Conservation (phyloP, 2,888 invertebrate species). For the Heliconius ethilla region DNA sequence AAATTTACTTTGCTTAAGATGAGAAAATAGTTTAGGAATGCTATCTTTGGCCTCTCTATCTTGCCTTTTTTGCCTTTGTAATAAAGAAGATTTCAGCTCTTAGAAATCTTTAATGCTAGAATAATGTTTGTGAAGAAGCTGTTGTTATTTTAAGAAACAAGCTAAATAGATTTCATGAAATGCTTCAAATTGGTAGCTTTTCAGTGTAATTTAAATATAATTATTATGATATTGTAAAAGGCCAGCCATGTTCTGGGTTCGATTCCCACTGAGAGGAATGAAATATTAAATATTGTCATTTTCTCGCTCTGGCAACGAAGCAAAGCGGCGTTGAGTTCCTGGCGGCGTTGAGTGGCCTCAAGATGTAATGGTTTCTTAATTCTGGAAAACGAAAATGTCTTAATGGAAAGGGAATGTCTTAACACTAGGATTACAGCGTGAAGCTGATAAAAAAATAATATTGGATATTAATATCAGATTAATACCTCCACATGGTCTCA, state of each 20-base stretch:
- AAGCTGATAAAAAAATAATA: no score
- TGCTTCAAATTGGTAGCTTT: background rate
- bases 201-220: background rate
- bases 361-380: no score
- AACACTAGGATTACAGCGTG: no score
- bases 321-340: no score
- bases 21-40: constrained; percentile 20
- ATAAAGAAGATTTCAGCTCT: background rate
- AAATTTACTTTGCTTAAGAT: constrained; percentile 23
- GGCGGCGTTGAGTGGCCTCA: no score
- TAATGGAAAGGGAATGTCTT: no score
- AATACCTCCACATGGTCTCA: no score
- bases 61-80: background rate
- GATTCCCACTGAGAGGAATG: no score
- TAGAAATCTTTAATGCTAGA: background rate
- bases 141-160: constrained; percentile 5
- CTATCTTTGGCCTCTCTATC: background rate
- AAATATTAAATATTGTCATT: no score
- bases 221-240: background rate
- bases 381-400: no score
- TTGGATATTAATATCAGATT: no score
- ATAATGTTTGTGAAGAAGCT: constrained; percentile 1
- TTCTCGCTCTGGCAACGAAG: no score
- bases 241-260: background rate
- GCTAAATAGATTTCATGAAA: background rate